Evolutionary conservation across 2,888 invertebrate genomes (phyloP), one percentile per base, ranked within the genome.

Genomic region (Clivina fossor): DNA sequence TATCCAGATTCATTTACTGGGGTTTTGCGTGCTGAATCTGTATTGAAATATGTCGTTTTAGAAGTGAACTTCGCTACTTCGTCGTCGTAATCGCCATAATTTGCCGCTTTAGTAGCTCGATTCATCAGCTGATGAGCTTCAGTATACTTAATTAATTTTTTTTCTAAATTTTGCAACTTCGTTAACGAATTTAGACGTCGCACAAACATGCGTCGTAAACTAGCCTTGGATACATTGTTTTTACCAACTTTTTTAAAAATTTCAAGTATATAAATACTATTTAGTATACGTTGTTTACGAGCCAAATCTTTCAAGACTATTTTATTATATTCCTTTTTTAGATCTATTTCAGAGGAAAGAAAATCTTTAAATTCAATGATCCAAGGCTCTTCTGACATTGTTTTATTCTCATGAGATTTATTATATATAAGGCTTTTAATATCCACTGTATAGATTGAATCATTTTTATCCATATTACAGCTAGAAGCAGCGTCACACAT

Each of bases 111-210:
- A 9, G 19, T 20, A 19, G 19, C 20, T 9, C 19, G 20, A 18
- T 19, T 19, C 2, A 18, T 49, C 11, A 38, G 8, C 15, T 18
- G 9, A 9, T n/a, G n/a, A 8, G 20, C 32, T 2, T 50, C 28
- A 20, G 15, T 4, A 7, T 38, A 4, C 2, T 9, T 26, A 13
- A 38, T 28, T 9, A 26, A 8, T 19, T 38, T 8, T 1, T 16
- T 16, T 5, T 11, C 30, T 11, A 49, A 13, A 13, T 37, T 30
- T 49, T 49, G 49, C 4, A 40, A 19, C 2, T 49, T 28, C 15
- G 30, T 38, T 16, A 49, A 13, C n/a, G 38, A 4, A 19, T 49
- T 49, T 16, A 13, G 40, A 1, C 38, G 26, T 3, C 20, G 26
- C 3, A 28, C 20, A 38, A 49, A 49, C 8, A 41, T 50, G 3